Conservation (phyloP, 23 tunicate species). For the Styela plicata region DNA sequence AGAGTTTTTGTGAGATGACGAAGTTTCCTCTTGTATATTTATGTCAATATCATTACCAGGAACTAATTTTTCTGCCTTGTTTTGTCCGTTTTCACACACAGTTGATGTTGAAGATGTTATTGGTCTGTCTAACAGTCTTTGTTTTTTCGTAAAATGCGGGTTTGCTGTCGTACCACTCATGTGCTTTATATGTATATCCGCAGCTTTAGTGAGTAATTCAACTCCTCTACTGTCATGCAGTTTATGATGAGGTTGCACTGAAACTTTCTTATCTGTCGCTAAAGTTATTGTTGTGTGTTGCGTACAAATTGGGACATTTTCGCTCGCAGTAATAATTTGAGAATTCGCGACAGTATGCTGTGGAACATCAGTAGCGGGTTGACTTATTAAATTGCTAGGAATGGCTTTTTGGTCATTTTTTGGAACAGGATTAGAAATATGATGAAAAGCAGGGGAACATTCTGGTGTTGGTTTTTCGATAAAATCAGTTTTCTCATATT, state of each 20-base stretch:
- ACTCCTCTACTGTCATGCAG: slow-evolving; percentile 18
- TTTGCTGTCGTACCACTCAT: not conserved
- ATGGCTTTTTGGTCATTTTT: not conserved
- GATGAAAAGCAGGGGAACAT: not conserved
- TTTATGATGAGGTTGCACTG: not conserved
- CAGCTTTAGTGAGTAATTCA: slow-evolving; percentile 26
- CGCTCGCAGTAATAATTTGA: not conserved
- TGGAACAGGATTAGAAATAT: not conserved
- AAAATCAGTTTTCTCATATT: not conserved
- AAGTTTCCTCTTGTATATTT: not conserved
- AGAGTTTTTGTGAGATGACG: not conserved
- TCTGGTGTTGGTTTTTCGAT: not conserved
- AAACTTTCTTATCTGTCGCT: not conserved
- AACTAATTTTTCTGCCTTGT: not conserved
- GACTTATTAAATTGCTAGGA: not conserved
- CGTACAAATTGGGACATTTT: not conserved
- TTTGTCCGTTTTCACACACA: not conserved
- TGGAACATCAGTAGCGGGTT: not conserved
- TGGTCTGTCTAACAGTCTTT: not conserved
- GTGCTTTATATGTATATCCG: slow-evolving; percentile 13
- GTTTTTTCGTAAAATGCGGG: not conserved
- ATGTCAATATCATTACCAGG: not conserved
- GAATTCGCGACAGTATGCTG: not conserved
- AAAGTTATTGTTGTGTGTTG: not conserved
- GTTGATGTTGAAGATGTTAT: not conserved